phyloP scores from a whole-genome alignment of 2,888 invertebrate species.

The Harmothoe impar region DNA sequence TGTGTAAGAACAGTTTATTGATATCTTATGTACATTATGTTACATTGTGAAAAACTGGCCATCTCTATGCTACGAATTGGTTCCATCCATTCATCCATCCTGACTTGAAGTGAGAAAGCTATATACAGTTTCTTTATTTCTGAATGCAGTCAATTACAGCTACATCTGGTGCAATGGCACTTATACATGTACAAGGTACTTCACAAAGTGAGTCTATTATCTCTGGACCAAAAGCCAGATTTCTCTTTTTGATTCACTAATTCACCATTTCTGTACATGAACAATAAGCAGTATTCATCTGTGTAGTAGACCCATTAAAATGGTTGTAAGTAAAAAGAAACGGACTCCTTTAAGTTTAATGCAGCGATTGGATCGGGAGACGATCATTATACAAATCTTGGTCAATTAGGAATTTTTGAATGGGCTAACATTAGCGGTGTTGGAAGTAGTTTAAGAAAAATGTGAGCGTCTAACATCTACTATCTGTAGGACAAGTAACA shows the following conservation, averaged over 20 bases:
- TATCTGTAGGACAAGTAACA: too few species aligned
- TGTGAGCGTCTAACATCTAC: too few species aligned
- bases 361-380: neutral
- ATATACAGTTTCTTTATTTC: neutral
- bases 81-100: neutral
- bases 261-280: neutral
- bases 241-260: neutral
- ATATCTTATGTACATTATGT: conserved; percentile 41
- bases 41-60: conserved; percentile 34
- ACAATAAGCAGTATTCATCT: neutral
- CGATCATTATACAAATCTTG: neutral
- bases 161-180: neutral
- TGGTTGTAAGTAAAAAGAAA: neutral
- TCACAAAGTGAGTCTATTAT: neutral
- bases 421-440: neutral
- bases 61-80: neutral
- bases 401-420: neutral
- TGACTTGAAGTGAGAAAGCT: neutral
- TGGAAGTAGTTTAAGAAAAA: too few species aligned
- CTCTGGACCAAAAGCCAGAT: neutral
- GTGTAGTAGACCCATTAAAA: neutral
- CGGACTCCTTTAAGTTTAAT: neutral
- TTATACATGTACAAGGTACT: neutral
- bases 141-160: conserved; percentile 5
- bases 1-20: conserved; percentile 48